Evolutionary conservation across 2,888 invertebrate genomes (phyloP).

Genomic region (Malachius bipustulatus): DNA sequence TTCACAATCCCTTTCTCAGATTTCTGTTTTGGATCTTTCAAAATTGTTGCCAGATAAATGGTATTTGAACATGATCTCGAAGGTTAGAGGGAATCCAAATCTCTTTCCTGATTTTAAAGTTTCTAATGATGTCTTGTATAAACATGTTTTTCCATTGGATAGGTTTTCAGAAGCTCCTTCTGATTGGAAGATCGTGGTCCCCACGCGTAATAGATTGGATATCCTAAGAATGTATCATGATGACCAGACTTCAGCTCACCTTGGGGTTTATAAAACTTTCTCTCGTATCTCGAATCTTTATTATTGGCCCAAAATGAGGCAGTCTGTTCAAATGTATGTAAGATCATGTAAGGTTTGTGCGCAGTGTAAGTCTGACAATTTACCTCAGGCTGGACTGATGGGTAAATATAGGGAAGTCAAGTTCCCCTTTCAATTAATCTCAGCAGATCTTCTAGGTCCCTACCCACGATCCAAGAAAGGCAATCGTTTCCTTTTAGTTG

Average conservation of each 20-base stretch:
- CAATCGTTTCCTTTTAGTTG: conserved; percentile 7
- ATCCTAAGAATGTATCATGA: conserved; percentile 16
- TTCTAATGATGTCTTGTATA: conserved; percentile 4
- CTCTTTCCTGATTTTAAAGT: conserved; percentile 13
- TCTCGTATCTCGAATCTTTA: conserved; percentile 16
- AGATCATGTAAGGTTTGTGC: conserved; percentile 15
- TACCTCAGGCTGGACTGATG: no score
- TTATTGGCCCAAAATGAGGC: conserved; percentile 16
- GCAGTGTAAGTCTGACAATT: no score
- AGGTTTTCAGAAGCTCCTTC: not conserved
- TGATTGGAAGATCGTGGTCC: conserved; percentile 21
- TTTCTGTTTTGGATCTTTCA: conserved; percentile 1
- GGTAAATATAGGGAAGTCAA: no score
- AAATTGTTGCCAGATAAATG: conserved; percentile 11
- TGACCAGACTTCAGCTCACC: conserved; percentile 13
- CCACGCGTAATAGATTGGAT: conserved; percentile 12
- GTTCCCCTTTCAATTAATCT: conserved; percentile 6
- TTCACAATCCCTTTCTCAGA: no score
- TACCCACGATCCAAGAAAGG: conserved; percentile 7
- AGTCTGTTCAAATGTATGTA: conserved; percentile 13
- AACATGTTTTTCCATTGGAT: conserved; percentile 4
- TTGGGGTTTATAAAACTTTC: conserved; percentile 19
- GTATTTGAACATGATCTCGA: conserved; percentile 14
- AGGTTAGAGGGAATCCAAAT: conserved; percentile 12
- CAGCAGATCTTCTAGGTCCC: conserved; percentile 3